Percentiles rank a stretch among this genome's conserved stretches.
Conservation (phyloP, 2,888 invertebrate species). For the Temnothorax ravouxi region DNA sequence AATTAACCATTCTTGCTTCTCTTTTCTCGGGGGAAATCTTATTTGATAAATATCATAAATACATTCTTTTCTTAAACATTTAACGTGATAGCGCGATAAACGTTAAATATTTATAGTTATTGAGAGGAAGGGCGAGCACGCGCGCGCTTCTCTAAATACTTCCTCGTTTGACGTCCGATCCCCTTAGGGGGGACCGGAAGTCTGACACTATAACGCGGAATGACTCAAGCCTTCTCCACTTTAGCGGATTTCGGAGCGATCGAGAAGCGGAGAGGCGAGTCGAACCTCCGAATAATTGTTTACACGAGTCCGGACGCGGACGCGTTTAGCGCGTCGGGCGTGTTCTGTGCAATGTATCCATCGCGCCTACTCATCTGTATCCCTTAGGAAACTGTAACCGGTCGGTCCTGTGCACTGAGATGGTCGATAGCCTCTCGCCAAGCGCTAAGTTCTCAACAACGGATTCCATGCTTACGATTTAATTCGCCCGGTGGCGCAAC, state of each 20-base stretch:
- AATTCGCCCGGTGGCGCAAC: neutral
- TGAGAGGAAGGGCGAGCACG: constrained; percentile 34
- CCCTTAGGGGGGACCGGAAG: constrained; percentile 59
- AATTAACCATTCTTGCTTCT: neutral
- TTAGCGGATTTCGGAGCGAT: constrained; percentile 57
- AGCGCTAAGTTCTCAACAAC: constrained; percentile 39
- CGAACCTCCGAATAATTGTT: constrained; percentile 74
- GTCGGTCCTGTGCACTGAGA: constrained; percentile 67
- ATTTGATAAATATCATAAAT: neutral
- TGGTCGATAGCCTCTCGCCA: constrained; percentile 63
- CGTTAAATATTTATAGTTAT: constrained; percentile 45
- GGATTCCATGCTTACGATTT: constrained; percentile 39
- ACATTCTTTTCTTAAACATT: neutral
- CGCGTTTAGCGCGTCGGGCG: constrained; percentile 69
- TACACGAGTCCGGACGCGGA: constrained; percentile 68
- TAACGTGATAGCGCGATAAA: neutral
- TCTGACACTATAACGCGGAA: constrained; percentile 43
- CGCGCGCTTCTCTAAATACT: constrained; percentile 44
- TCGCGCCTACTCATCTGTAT: constrained; percentile 74
- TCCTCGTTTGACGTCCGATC: constrained; percentile 43
- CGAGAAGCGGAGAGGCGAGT: constrained; percentile 69
- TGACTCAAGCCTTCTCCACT: constrained; percentile 59
- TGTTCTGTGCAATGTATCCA: constrained; percentile 74
- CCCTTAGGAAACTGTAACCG: constrained; percentile 60
- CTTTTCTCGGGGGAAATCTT: neutral